A percentile compares a stretch with the other conserved stretches of the same genome.
These are phyloP conservation scores for Chromoteleia sp. DNA, from an alignment of 2,888 invertebrate genomes.

Conservation along the genomic window DNA sequence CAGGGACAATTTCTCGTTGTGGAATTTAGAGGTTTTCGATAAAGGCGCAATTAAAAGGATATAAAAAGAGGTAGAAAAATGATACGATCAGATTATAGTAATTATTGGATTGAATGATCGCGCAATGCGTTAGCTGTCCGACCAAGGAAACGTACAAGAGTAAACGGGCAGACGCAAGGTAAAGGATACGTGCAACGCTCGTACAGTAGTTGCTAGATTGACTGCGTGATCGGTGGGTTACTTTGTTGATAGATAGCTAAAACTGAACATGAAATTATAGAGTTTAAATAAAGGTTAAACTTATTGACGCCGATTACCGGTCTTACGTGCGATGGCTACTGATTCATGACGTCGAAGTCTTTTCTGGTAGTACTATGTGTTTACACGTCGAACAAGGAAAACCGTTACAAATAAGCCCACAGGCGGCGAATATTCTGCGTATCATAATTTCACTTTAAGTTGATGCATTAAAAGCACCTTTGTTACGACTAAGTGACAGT, in stretches of 20 bases:
- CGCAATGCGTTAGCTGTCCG: slow-evolving; percentile 49
- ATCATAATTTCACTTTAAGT: slow-evolving; percentile 11
- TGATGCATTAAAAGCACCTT: slow-evolving; percentile 24
- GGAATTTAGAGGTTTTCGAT: slow-evolving; percentile 57
- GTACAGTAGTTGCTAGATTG: slow-evolving; percentile 44
- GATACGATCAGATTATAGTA: slow-evolving; percentile 67
- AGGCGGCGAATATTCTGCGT: slow-evolving; percentile 20
- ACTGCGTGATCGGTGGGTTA: slow-evolving; percentile 57
- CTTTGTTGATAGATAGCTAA: slow-evolving; percentile 68
- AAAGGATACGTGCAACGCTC: slow-evolving; percentile 33
- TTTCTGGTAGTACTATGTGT: slow-evolving; percentile 44
- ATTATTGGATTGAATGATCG: slow-evolving; percentile 67
- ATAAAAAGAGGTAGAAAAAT: slow-evolving; percentile 50
- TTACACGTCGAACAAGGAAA: slow-evolving; percentile 40
- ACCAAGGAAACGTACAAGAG: slow-evolving; percentile 54
- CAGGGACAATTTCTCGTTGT: slow-evolving; percentile 47
- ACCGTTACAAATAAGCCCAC: slow-evolving; percentile 39
- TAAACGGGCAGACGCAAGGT: slow-evolving; percentile 40
- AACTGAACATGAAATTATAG: slow-evolving; percentile 67
- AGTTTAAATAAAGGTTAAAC: slow-evolving; percentile 72
- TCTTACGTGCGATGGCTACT: slow-evolving; percentile 69
- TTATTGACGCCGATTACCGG: slow-evolving; percentile 70
- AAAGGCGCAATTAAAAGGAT: slow-evolving; percentile 41
- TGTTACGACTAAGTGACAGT: slow-evolving; percentile 4
- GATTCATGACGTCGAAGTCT: slow-evolving; percentile 48